phyloP scores from a whole-genome alignment of 2,797 vertebrate species.

The Mormyrus hasselquistii region DNA sequence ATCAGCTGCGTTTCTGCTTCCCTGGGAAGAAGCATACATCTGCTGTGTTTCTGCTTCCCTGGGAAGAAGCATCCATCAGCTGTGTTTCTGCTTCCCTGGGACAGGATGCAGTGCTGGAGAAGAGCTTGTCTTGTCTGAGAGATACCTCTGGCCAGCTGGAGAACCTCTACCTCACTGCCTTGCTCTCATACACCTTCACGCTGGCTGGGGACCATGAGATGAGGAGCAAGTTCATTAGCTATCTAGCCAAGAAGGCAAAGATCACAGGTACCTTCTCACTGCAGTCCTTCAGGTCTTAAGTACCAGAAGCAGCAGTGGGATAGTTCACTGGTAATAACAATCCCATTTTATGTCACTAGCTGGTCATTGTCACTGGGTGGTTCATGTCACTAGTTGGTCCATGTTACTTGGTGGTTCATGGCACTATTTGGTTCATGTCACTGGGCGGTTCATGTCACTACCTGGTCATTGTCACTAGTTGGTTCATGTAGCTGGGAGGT shows the following conservation, averaged over 20 bases:
- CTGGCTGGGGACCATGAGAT: constrained; percentile 52
- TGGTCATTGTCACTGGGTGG: no score
- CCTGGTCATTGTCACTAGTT: no score
- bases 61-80: background rate
- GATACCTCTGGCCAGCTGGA: constrained; percentile 28
- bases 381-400: no score
- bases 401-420: background rate
- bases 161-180: constrained; percentile 56
- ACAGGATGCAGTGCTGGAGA: constrained; percentile 49
- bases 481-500: background rate
- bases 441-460: no score
- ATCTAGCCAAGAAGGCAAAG: constrained; percentile 46
- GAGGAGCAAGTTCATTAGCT: constrained; percentile 46
- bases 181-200: constrained; percentile 66
- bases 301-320: background rate
- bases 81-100: background rate
- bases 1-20: background rate
- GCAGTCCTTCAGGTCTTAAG: background rate
- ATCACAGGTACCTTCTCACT: constrained; percentile 33
- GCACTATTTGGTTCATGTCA: constrained; percentile 45
- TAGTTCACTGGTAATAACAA: background rate
- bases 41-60: background rate
- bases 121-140: constrained; percentile 56
- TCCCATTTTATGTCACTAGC: background rate
- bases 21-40: background rate